Evolutionary conservation across 1,140 invertebrate genomes (phyloP).

Genomic region (Bombus waltoni): DNA sequence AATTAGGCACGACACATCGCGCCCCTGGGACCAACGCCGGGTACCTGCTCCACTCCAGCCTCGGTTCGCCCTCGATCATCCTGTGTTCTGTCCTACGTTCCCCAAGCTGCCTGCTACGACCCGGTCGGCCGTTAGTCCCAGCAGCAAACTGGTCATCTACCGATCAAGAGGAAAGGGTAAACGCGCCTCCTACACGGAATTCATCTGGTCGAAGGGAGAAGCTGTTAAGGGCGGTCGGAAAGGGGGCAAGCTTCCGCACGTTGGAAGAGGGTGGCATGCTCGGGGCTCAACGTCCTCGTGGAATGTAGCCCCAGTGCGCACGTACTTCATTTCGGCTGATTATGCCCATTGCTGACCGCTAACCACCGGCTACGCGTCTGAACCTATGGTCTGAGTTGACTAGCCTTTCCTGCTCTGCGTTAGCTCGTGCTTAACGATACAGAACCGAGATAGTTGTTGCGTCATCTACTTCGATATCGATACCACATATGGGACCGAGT

Average conservation of each 20-base stretch:
- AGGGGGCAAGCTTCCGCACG: not conserved
- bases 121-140: conserved; percentile 4
- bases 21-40: conserved; percentile 72
- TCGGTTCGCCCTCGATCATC: conserved; percentile 43
- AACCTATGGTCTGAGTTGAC: not conserved
- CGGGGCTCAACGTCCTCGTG: conserved; percentile 35
- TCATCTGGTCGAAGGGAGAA: not conserved
- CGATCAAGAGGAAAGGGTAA: conserved; percentile 20
- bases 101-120: not conserved
- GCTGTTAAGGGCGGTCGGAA: not conserved
- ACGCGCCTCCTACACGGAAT: conserved; percentile 21
- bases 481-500: not conserved
- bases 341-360: conserved; percentile 55
- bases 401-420: conserved; percentile 3
- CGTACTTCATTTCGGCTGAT: conserved; percentile 73
- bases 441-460: conserved; percentile 33
- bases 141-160: not conserved
- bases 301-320: conserved; percentile 65
- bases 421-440: conserved; percentile 9
- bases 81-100: not conserved
- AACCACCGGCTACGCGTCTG: conserved; percentile 17
- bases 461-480: conserved; percentile 13
- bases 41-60: not conserved
- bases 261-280: conserved; percentile 45
- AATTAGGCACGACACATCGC: conserved; percentile 81